These are phyloP conservation scores for Podocnemis expansa DNA, from an alignment of 2,113 vertebrate genomes.

Conservation along the genomic window DNA sequence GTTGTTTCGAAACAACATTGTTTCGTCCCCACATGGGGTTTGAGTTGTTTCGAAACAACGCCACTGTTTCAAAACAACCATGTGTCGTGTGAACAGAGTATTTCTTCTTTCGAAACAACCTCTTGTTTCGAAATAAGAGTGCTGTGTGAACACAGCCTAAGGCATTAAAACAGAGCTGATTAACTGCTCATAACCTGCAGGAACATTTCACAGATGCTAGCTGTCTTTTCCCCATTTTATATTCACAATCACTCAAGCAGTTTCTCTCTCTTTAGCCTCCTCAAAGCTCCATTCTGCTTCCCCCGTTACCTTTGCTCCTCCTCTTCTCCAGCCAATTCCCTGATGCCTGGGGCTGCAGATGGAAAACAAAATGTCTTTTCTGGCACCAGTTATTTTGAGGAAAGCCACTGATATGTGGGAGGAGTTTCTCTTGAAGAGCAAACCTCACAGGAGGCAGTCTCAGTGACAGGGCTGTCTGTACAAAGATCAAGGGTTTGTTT, in stretches of 20 bases:
- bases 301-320: neutral
- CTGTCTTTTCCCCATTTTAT: neutral
- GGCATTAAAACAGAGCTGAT: no score
- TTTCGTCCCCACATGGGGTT: no score
- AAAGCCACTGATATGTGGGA: neutral
- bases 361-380: neutral
- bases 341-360: neutral
- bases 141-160: no score
- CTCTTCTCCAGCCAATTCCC: neutral
- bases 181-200: neutral
- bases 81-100: no score
- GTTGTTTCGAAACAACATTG: no score
- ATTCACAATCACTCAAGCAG: no score
- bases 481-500: fast-evolving
- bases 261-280: neutral
- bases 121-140: no score
- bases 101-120: no score
- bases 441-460: neutral
- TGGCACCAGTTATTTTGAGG: neutral
- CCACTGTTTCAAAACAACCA: no score
- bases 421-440: slow-evolving; percentile 16
- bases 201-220: neutral
- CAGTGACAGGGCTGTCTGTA: neutral
- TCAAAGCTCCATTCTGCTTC: fast-evolving
- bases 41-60: no score